Evolutionary conservation across 2,797 vertebrate genomes (phyloP).

Genomic region (Cygnus olor): DNA sequence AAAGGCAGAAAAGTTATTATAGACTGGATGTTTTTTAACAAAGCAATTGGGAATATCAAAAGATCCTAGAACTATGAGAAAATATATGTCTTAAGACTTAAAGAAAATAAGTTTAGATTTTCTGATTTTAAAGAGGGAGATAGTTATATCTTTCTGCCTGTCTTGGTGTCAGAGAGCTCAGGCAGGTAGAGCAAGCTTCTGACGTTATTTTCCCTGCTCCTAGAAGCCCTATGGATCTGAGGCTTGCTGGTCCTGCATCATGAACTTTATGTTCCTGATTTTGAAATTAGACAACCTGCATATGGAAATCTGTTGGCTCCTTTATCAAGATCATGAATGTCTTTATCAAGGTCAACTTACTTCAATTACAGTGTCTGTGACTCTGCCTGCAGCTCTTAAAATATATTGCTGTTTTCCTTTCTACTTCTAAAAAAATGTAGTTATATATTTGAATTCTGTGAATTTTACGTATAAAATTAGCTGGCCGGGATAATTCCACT

Average conservation of each 20-base stretch:
- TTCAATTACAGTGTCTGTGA: background rate
- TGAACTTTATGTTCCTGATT: background rate
- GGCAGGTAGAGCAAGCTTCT: background rate
- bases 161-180: background rate
- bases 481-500: background rate
- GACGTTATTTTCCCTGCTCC: background rate
- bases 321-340: background rate
- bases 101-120: background rate
- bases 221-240: background rate
- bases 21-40: background rate
- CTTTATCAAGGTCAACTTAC: background rate
- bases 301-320: background rate
- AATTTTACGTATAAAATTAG: background rate
- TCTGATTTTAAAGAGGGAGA: background rate
- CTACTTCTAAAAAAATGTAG: background rate
- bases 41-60: background rate
- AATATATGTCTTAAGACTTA: background rate
- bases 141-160: background rate
- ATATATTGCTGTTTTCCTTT: background rate
- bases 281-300: background rate
- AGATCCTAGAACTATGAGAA: background rate
- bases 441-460: background rate
- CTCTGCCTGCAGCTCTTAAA: background rate
- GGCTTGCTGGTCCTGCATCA: background rate
- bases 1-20: background rate